Evolutionary conservation across 2,888 invertebrate genomes (phyloP).

Genomic region (Punctoribates punctum): DNA sequence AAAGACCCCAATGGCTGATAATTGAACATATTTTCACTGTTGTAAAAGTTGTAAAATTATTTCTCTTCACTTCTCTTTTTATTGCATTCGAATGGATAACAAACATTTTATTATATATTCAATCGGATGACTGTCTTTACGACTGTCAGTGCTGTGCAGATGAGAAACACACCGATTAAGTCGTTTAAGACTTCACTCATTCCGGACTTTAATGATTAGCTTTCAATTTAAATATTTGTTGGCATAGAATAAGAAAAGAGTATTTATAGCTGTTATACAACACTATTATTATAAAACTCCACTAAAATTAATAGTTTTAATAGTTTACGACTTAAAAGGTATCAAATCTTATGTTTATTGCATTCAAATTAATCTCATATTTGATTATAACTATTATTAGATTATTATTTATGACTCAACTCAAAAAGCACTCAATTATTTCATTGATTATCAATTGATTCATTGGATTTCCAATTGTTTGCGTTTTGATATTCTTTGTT

Average conservation of each 20-base stretch:
- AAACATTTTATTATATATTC: constrained; percentile 13
- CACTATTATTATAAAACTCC: not conserved
- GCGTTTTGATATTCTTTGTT: constrained; percentile 1
- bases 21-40: constrained; percentile 30
- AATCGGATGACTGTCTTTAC: not conserved
- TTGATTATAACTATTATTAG: not conserved
- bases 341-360: too few species aligned
- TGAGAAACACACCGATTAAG: not conserved
- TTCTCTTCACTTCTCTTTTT: constrained; percentile 8
- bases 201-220: constrained; percentile 1
- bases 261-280: not conserved
- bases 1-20: constrained; percentile 27
- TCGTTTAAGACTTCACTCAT: not conserved
- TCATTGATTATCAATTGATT: not conserved
- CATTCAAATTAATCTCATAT: too few species aligned
- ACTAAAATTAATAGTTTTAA: not conserved
- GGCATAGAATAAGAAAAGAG: too few species aligned
- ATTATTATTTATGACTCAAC: not conserved
- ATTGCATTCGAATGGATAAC: constrained; percentile 6
- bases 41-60: constrained; percentile 22
- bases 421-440: not conserved
- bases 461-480: not conserved
- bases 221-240: constrained; percentile 2
- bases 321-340: too few species aligned
- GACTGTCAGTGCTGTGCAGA: not conserved